A percentile compares a stretch with the other conserved stretches of the same genome.
Evolutionary conservation across 2,113 vertebrate genomes (phyloP).

Genomic region (Propithecus coquereli): DNA sequence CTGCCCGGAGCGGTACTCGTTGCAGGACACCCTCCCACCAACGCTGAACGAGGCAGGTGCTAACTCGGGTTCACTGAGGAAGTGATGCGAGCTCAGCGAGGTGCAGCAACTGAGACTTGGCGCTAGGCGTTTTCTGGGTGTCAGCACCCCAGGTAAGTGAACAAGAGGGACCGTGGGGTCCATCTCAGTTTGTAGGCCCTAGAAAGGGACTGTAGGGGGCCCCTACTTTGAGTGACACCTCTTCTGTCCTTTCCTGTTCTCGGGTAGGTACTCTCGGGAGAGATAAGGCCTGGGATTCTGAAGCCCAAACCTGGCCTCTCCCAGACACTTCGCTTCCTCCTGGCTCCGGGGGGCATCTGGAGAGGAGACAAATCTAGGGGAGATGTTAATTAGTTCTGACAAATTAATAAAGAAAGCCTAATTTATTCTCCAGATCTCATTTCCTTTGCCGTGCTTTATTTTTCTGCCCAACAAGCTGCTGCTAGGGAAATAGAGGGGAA

Average conservation of each 20-base stretch:
- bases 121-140: neutral
- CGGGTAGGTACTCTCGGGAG: neutral
- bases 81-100: neutral
- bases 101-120: neutral
- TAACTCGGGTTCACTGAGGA: neutral
- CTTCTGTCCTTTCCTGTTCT: neutral
- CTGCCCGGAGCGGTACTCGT: fast-evolving
- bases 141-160: neutral
- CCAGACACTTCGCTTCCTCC: neutral
- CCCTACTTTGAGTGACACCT: neutral
- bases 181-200: neutral
- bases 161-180: neutral
- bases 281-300: neutral
- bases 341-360: slow-evolving; percentile 36
- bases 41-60: neutral
- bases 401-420: slow-evolving; percentile 79
- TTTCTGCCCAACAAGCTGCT: slow-evolving; percentile 57
- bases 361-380: slow-evolving; percentile 71
- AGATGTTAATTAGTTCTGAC: slow-evolving; percentile 79
- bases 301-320: neutral
- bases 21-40: neutral
- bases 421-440: slow-evolving; percentile 77
- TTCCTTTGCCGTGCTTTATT: slow-evolving; percentile 68
- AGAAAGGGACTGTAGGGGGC: neutral
- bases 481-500: neutral